Percentiles rank a stretch among this genome's conserved stretches.
These are phyloP conservation scores for Drosophila biarmipes DNA, from an alignment of 1,140 invertebrate genomes.

Conservation along the genomic window DNA sequence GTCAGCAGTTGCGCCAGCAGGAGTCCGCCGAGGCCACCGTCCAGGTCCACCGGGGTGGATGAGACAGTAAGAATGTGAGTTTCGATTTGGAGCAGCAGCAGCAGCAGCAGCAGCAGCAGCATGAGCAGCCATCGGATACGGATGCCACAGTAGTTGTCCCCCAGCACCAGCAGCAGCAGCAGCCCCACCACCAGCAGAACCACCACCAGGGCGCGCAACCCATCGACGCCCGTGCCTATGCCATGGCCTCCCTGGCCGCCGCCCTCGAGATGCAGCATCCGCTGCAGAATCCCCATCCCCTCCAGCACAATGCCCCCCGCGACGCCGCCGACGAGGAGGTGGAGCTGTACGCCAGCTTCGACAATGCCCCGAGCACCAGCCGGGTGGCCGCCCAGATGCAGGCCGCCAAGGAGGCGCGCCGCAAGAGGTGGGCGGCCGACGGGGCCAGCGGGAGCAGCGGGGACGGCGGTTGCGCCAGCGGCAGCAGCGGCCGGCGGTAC, in stretches of 20 bases:
- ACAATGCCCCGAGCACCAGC: slow-evolving; percentile 70
- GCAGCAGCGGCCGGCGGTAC: slow-evolving; percentile 65
- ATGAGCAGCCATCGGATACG: slow-evolving; percentile 25
- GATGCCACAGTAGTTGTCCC: slow-evolving; percentile 4
- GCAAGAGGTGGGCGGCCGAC: slow-evolving; percentile 75
- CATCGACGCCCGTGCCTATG: slow-evolving; percentile 66
- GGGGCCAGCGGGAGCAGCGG: slow-evolving; percentile 77
- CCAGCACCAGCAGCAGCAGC: slow-evolving; percentile 1
- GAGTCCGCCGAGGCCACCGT: slow-evolving; percentile 90
- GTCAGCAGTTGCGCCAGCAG: slow-evolving; percentile 93
- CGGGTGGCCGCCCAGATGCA: slow-evolving; percentile 82
- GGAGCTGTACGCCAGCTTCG: slow-evolving; percentile 78
- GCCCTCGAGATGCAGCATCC: slow-evolving; percentile 63
- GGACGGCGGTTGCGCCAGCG: slow-evolving; percentile 58
- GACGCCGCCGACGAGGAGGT: slow-evolving; percentile 78
- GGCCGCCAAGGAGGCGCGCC: slow-evolving; percentile 74
- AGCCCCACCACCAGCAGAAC: not conserved
- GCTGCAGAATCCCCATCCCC: not conserved
- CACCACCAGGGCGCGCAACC: slow-evolving; percentile 18
- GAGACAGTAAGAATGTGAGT: slow-evolving; percentile 84
- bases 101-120: slow-evolving; percentile 19
- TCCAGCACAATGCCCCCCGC: slow-evolving; percentile 34
- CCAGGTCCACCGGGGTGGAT: slow-evolving; percentile 84
- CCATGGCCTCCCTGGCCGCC: slow-evolving; percentile 72
- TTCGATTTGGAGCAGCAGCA: slow-evolving; percentile 81